Base-by-base conservation (phyloP, 2,797 vertebrate genomes). In the Picus viridis region DNA sequence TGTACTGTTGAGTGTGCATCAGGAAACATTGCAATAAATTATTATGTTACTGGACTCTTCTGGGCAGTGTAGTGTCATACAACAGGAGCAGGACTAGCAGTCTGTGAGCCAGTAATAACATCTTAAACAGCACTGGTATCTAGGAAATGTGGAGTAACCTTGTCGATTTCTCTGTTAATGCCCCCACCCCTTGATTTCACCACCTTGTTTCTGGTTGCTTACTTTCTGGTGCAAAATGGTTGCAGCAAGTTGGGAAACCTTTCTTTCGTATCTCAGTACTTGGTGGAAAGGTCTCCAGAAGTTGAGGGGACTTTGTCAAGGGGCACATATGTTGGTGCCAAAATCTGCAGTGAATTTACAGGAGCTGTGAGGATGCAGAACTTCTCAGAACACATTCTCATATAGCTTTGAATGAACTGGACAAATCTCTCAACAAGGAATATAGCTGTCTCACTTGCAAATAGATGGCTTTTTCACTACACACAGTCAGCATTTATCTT, bases 381-480 rank as follows among this genome's bases (percentile, higher is more conserved):
- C 56, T 77, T 63, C 39, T 45, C 39, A 39, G 89, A 43, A 34
- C 4, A 30, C 10, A 5, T 29, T 22, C n/a, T 84, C 9, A 0
- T 0, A 0, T 57, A 11, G 23, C 18, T 69, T 49, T 58, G 34
- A 36, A 36, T 8, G 18, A 34, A 7, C 51, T 26, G 32, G 45
- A 54, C 54, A 30, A 2, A 36, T 74, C 9, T 64, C 24, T 77
- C 32, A 17, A 2, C 1, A 5, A 53, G 77, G 74, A 67, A 3
- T 41, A 1, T 0, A 1, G 0, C 0, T 73, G 32, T 65, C 32
- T 67, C 1, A 0, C 34, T 70, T 57, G 2, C 8, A 39, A 5
- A 51, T 61, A 75, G 73, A 74, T 80, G 72, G 30, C 45, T 53
- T 47, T 82, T 32, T 61, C 0, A 1, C 41, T 75, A 4, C 19